These are phyloP conservation scores for Belonocnema kinseyi DNA, from an alignment of 1,140 invertebrate species.

Conservation along the genomic window DNA sequence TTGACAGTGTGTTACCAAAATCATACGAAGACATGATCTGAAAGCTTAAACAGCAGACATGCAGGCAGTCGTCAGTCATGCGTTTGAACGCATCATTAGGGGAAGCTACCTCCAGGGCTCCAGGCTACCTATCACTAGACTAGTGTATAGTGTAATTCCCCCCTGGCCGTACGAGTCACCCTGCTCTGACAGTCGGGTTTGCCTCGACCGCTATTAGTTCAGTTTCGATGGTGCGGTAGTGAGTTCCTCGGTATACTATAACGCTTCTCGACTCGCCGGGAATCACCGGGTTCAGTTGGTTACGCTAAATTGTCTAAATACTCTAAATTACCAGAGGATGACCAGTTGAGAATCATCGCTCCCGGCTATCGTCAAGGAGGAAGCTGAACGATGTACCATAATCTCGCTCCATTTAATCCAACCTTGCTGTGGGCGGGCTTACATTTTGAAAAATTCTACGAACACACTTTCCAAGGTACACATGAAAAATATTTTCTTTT, in stretches of 20 bases:
- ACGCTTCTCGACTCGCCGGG: conserved; percentile 62
- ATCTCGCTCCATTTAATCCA: conserved; percentile 61
- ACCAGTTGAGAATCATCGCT: conserved; percentile 52
- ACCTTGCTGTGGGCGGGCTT: conserved; percentile 65
- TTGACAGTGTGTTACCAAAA: not conserved
- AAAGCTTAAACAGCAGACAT: not conserved
- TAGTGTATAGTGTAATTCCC: conserved; percentile 48
- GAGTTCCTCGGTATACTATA: conserved; percentile 60
- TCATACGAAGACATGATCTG: not conserved
- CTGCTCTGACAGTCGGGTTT: conserved; percentile 59
- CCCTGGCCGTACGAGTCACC: conserved; percentile 56
- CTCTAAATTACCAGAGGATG: conserved; percentile 38
- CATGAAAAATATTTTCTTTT: not conserved
- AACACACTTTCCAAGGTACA: conserved; percentile 52
- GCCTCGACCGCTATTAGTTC: conserved; percentile 66
- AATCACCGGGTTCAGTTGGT: conserved; percentile 42
- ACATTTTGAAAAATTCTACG: conserved; percentile 55
- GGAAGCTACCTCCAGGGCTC: conserved; percentile 50
- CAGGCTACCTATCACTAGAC: conserved; percentile 20
- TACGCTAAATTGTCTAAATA: conserved; percentile 9
- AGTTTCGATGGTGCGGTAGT: conserved; percentile 68
- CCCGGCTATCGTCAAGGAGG: conserved; percentile 46
- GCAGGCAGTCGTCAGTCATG: conserved; percentile 15
- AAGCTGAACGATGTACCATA: conserved; percentile 65
- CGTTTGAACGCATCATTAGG: conserved; percentile 52